These are phyloP conservation scores for Poecilia latipinna DNA, from an alignment of 2,113 vertebrate species.

Conservation along the genomic window DNA sequence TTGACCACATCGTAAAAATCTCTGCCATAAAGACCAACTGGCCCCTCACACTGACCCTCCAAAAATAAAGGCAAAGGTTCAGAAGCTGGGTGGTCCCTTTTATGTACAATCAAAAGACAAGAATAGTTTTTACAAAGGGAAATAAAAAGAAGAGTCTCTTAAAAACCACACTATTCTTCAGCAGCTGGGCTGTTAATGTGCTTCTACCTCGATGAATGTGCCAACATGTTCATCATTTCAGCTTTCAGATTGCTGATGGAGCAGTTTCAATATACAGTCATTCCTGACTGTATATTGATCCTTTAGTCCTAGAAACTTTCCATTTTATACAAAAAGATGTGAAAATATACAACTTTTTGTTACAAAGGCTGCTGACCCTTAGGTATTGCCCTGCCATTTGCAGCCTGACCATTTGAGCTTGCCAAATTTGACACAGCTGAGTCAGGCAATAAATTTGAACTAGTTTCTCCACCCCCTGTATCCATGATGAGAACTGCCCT, in stretches of 20 bases:
- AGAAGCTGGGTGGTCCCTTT: constrained; percentile 80
- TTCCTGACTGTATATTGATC: not conserved
- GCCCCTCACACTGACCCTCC: constrained; percentile 79
- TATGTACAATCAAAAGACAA: constrained; percentile 52
- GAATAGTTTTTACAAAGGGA: constrained; percentile 19
- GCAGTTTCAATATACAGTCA: not conserved
- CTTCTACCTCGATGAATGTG: not conserved
- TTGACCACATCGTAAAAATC: constrained; percentile 82
- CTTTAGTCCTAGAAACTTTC: constrained; percentile 5
- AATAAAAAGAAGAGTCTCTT: constrained; percentile 29
- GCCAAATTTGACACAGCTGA: constrained; percentile 87
- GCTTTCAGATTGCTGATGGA: constrained; percentile 12
- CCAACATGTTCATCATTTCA: constrained; percentile 25
- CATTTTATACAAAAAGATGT: not conserved
- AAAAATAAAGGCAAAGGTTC: constrained; percentile 78
- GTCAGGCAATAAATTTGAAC: constrained; percentile 83
- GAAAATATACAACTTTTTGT: constrained; percentile 63
- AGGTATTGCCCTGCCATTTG: constrained; percentile 81
- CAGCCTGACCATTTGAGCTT: constrained; percentile 83
- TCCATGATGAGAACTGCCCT: constrained; percentile 67
- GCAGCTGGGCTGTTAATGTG: constrained; percentile 23
- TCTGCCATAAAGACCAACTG: constrained; percentile 83
- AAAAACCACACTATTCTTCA: constrained; percentile 23
- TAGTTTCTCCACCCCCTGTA: constrained; percentile 78
- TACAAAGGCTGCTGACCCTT: constrained; percentile 72